Evolutionary conservation across 2,113 vertebrate species (phyloP).

Genomic region (Corythornis vintsioides): DNA sequence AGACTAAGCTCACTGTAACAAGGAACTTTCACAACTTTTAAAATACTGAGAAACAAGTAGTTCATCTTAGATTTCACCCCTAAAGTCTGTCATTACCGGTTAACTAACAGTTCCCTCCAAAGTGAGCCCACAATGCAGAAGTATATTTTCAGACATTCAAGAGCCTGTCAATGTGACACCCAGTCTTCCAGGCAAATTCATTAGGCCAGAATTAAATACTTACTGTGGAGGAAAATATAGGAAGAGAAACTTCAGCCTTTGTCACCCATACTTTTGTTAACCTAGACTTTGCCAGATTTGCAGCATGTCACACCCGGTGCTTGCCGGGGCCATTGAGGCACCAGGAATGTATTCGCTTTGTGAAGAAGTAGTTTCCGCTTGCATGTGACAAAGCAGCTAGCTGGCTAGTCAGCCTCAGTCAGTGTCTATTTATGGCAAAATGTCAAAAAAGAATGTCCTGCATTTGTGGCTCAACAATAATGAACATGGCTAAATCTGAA

Average conservation of each 20-base stretch:
- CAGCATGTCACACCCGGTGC: conserved; percentile 73
- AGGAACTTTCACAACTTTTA: conserved; percentile 37
- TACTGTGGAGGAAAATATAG: conserved; percentile 73
- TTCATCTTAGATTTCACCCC: neutral
- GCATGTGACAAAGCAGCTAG: conserved; percentile 90
- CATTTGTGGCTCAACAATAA: conserved; percentile 96
- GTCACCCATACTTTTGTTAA: conserved; percentile 82
- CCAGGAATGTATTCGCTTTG: conserved; percentile 80
- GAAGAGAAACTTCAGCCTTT: conserved; percentile 80
- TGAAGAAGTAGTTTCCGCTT: conserved; percentile 88
- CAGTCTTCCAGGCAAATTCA: conserved; percentile 74
- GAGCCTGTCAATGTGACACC: conserved; percentile 72
- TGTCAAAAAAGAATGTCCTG: conserved; percentile 99
- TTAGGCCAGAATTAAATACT: conserved; percentile 77
- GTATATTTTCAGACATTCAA: conserved; percentile 74
- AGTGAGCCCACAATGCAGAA: conserved; percentile 63
- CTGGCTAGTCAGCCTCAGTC: conserved; percentile 97
- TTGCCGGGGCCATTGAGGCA: conserved; percentile 74
- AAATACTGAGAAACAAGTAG: conserved; percentile 34
- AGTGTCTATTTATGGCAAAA: conserved; percentile 98
- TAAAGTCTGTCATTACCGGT: conserved; percentile 55
- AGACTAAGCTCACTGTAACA: conserved; percentile 16
- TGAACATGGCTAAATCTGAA: conserved; percentile 97
- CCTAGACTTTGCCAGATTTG: conserved; percentile 77
- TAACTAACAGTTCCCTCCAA: conserved; percentile 65